Percentiles rank a stretch among this genome's conserved stretches.
These are phyloP conservation scores for Patella vulgata DNA, from an alignment of 1,140 invertebrate species.

Conservation along the genomic window DNA sequence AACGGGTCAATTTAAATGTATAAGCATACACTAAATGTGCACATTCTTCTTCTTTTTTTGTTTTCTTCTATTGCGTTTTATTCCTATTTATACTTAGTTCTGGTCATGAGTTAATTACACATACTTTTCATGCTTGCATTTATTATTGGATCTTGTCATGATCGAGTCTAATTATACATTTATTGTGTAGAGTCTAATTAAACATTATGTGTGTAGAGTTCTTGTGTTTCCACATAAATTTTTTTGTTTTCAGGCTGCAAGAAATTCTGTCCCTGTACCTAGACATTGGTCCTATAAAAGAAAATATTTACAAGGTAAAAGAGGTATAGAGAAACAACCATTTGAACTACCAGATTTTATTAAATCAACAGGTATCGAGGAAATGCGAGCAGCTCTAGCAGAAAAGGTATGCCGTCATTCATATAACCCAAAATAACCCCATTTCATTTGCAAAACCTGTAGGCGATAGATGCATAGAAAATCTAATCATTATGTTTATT, in stretches of 20 bases:
- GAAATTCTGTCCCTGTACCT: slow-evolving; percentile 96
- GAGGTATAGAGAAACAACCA: slow-evolving; percentile 98
- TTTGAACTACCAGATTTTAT: slow-evolving; percentile 99
- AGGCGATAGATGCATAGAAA: too few relatives aligned
- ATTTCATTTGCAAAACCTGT: too few relatives aligned
- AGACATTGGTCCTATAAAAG: slow-evolving; percentile 99
- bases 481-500: background rate
- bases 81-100: background rate
- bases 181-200: too few relatives aligned
- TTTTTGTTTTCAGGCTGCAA: slow-evolving; percentile 71
- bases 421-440: background rate
- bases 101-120: background rate
- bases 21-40: background rate
- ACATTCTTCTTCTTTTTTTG: background rate
- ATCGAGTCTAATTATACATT: too few relatives aligned
- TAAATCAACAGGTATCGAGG: slow-evolving; percentile 98
- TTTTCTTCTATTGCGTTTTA: background rate
- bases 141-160: too few relatives aligned
- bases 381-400: slow-evolving; percentile 98
- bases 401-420: slow-evolving; percentile 76
- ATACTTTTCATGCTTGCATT: too few relatives aligned
- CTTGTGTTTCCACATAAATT: too few relatives aligned
- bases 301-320: slow-evolving; percentile 95
- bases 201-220: too few relatives aligned
- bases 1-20: background rate